These are phyloP conservation scores for Helostoma temminkii DNA, from an alignment of 2,797 vertebrate species.

Conservation along the genomic window DNA sequence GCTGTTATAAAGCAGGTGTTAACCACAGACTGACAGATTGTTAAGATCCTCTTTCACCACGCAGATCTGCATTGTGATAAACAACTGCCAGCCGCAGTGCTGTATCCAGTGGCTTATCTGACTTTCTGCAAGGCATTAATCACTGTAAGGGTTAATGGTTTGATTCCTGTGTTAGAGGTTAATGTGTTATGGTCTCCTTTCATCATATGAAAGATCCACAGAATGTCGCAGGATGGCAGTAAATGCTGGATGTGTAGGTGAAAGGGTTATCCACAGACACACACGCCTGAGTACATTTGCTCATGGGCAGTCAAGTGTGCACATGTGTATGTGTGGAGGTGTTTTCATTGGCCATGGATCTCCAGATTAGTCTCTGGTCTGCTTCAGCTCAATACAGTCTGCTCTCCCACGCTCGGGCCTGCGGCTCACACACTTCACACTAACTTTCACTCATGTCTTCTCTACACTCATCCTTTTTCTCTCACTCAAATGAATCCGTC, in stretches of 20 bases:
- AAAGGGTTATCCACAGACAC: constrained; percentile 11
- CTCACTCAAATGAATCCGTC: not conserved
- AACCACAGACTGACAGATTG: constrained; percentile 14
- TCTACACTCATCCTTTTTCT: constrained; percentile 15
- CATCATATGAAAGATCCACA: not conserved
- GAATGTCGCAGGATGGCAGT: not conserved
- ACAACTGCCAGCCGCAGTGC: not conserved
- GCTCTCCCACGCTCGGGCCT: constrained; percentile 74
- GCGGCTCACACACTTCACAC: constrained; percentile 35
- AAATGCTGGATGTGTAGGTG: constrained; percentile 30
- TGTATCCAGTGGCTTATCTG: not conserved
- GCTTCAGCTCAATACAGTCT: constrained; percentile 80
- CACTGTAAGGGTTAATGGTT: constrained; percentile 11
- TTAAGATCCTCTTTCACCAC: not conserved
- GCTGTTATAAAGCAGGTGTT: constrained; percentile 29
- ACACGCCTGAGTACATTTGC: constrained; percentile 35
- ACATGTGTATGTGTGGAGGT: constrained; percentile 43
- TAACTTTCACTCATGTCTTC: constrained; percentile 8
- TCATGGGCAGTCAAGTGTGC: constrained; percentile 21
- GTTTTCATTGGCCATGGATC: constrained; percentile 78
- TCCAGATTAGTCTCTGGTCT: constrained; percentile 84
- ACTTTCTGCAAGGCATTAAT: constrained; percentile 1
- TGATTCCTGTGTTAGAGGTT: constrained; percentile 1
- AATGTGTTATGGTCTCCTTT: not conserved
- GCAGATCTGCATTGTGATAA: not conserved